Evolutionary conservation across 1,140 invertebrate genomes (phyloP), one percentile per base, ranked within the genome.

Genomic region (Epicauta chinensis): DNA sequence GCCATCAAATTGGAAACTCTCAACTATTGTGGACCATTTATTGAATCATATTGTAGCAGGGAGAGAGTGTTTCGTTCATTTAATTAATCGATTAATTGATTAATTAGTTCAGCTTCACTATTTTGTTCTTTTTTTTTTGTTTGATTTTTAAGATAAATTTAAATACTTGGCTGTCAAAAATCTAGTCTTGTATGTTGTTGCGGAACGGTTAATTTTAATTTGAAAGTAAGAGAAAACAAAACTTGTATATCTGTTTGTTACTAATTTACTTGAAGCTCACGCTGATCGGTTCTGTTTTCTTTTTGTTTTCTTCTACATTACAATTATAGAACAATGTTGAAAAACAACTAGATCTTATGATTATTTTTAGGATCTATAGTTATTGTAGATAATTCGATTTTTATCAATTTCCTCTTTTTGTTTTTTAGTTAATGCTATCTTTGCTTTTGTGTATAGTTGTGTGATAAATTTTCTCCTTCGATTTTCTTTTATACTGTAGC

Each of bases 391-490:
- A 29, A 41, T 13, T 11, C 13, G 23, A 39, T 39, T 39, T 16
- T 39, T 15, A 39, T 17, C 16, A 15, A 15, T 11, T 16, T 39
- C 23, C 15, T 17, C 16, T 16, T 23, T 23, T 23, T 7, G 17
- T 23, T 23, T 23, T 23, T 47, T 47, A 35, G 45, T 47, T 47
- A 17, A 63, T 51, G 59, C 55, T 65, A 55, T 66, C 55, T 48
- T 61, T 62, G 63, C 63, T 65, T 65, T 65, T 60, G 65, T 67
- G 62, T 64, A 62, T 64, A 66, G 63, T 59, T 65, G 64, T 69
- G 67, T 69, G 67, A 69, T 69, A 69, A 63, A 45, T 60, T 49
- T 49, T 38, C 43, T 37, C 62, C 67, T 34, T 12, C 12, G 10
- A 34, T 34, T 34, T 34, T 34, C 10, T 34, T 68, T 69, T 69